Evolutionary conservation across 2,888 invertebrate genomes (phyloP), one percentile per base, ranked within the genome.

Genomic region (Chaitophorus viminalis): DNA sequence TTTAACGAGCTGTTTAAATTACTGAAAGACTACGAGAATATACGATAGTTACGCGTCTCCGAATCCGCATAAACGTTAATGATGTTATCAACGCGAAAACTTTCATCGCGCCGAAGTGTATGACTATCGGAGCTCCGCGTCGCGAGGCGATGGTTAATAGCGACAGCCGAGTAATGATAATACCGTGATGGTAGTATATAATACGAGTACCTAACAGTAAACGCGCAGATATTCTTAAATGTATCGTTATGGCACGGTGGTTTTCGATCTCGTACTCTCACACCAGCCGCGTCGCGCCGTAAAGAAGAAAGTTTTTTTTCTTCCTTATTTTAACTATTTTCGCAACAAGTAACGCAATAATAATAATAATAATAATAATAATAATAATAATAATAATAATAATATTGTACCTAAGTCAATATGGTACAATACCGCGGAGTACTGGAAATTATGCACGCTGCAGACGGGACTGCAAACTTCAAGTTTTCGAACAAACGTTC

Each of bases 71-170:
- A 77, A 77, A 77, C 77, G 77, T 85, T 33, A 46, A 70, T 9
- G 84, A 52, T 31, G 46, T 85, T 77, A 76, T 77, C 68, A 33
- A 77, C 52, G 68, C 33, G 46, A 77, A 85, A 85, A 76, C 76
- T 65, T 84, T 76, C 31, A 84, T 39, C 17, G 18, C 52, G 46
- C 46, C 46, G 46, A 1, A 14, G 29, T 17, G 8, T n/a, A 14
- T n/a, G n/a, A 65, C n/a, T 65, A n/a, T n/a, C n/a, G n/a, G 6
- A 31, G 31, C 29, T 11, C 14, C 29, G 31, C 17, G 18, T 29
- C 31, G 33, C 46, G 25, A 25, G 52, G 46, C 31, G 33, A 68
- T 36, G n/a, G 68, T 68, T 68, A 81, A 68, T 29, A 39, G 65
- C 29, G 65, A 17, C 81, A 70, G 14, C 14, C 46, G 31, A 3